phyloP scores from a whole-genome alignment of 1,140 invertebrate species.

The Diabrotica undecimpunctata region DNA sequence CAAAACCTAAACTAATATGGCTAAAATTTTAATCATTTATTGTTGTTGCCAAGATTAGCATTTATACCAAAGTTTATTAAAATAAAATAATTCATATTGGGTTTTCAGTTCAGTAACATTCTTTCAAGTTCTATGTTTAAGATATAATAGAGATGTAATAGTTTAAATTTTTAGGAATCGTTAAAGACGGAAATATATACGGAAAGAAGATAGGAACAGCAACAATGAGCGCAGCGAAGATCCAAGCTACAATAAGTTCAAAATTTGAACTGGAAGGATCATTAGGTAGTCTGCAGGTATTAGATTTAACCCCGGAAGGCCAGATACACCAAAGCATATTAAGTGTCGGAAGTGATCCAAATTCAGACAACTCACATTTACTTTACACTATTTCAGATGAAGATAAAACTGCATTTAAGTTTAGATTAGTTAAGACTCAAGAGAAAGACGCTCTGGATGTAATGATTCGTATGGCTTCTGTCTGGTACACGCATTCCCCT shows the following conservation, averaged over 20 bases:
- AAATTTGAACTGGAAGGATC: conserved; percentile 73
- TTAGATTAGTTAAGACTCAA: conserved; percentile 55
- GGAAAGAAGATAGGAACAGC: conserved; percentile 91
- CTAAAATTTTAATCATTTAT: too few relatives aligned
- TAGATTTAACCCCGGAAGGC: conserved; percentile 85
- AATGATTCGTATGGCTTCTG: conserved; percentile 78
- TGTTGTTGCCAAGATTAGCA: too few relatives aligned
- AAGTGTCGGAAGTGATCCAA: conserved; percentile 76
- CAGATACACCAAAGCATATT: conserved; percentile 80
- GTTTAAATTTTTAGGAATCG: conserved; percentile 44
- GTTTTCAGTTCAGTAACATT: too few relatives aligned
- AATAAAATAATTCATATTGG: too few relatives aligned
- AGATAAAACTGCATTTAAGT: conserved; percentile 61
- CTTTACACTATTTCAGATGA: conserved; percentile 51
- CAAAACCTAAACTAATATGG: too few relatives aligned
- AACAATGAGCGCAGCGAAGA: conserved; percentile 84
- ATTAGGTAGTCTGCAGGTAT: conserved; percentile 82
- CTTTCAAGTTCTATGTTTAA: too few relatives aligned
- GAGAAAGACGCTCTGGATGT: conserved; percentile 46
- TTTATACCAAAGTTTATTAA: too few relatives aligned
- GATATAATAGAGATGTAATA: too few relatives aligned
- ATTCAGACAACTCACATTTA: conserved; percentile 52
- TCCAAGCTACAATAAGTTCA: conserved; percentile 79
- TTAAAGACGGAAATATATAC: conserved; percentile 64
- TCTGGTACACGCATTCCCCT: conserved; percentile 90